These are phyloP conservation scores for Adelosebastes latens DNA, from an alignment of 2,797 vertebrate genomes.

Conservation along the genomic window DNA sequence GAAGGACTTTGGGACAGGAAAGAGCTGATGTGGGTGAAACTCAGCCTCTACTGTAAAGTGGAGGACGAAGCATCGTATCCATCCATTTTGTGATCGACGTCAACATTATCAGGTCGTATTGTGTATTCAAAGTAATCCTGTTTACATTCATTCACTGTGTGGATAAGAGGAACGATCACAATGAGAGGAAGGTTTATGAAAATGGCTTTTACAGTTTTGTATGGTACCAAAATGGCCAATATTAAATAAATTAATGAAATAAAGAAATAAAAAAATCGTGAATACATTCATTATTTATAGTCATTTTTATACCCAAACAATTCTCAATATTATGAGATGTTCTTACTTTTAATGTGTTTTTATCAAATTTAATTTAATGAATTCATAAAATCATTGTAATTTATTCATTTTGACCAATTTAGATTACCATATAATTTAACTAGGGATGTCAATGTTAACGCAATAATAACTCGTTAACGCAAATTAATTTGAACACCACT, in stretches of 20 bases:
- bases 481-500: too few species aligned
- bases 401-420: background rate
- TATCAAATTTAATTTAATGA: too few species aligned
- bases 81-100: conserved; percentile 2
- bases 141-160: conserved; percentile 6
- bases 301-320: background rate
- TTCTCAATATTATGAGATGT: background rate
- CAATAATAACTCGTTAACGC: too few species aligned
- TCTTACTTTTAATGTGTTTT: background rate
- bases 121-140: conserved; percentile 5
- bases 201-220: background rate
- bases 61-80: background rate
- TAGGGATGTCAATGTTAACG: too few species aligned
- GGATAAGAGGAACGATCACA: conserved; percentile 5
- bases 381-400: too few species aligned
- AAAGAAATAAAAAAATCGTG: background rate
- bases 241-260: background rate
- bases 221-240: background rate
- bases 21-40: conserved; percentile 9
- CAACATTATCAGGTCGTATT: background rate
- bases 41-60: background rate
- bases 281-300: background rate
- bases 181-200: conserved; percentile 1
- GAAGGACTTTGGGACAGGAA: conserved; percentile 45
- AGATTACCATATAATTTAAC: background rate